Evolutionary conservation across 1,140 invertebrate species (phyloP).

Genomic region (Lepidurus couesii): DNA sequence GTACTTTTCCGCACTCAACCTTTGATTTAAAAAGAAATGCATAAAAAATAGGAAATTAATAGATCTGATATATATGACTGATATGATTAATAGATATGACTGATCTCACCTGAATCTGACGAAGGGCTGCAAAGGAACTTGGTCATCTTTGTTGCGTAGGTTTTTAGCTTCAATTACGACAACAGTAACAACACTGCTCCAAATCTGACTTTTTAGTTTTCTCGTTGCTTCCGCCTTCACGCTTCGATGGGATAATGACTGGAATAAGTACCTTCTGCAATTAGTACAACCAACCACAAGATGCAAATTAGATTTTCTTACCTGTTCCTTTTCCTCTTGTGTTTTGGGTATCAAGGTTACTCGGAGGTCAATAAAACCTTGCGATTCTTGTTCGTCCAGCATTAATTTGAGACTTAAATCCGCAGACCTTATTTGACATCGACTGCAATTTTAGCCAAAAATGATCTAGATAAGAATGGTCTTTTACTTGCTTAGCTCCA

Average conservation of each 20-base stretch:
- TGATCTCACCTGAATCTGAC: constrained; percentile 81
- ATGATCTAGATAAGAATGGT: constrained; percentile 25
- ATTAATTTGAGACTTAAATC: constrained; percentile 70
- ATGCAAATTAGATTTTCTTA: neutral
- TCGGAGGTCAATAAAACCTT: constrained; percentile 76
- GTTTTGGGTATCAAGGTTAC: constrained; percentile 78
- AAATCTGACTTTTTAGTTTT: constrained; percentile 81
- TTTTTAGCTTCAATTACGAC: constrained; percentile 91
- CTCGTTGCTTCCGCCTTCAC: constrained; percentile 39
- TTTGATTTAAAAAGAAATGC: constrained; percentile 41
- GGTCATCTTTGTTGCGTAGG: constrained; percentile 74
- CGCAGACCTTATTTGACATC: constrained; percentile 51
- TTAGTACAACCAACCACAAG: neutral
- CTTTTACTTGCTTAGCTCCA: constrained; percentile 70
- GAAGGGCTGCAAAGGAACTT: constrained; percentile 76
- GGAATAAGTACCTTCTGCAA: neutral
- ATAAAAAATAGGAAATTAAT: neutral
- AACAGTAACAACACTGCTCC: constrained; percentile 92
- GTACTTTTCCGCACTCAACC: constrained; percentile 94
- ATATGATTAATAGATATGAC: too few relatives aligned
- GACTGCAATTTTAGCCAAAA: neutral
- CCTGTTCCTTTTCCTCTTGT: constrained; percentile 74
- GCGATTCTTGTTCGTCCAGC: constrained; percentile 61
- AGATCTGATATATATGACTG: too few relatives aligned
- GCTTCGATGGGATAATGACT: neutral